Conservation (phyloP, 2,797 vertebrate genomes). For the Echeneis naucrates region DNA sequence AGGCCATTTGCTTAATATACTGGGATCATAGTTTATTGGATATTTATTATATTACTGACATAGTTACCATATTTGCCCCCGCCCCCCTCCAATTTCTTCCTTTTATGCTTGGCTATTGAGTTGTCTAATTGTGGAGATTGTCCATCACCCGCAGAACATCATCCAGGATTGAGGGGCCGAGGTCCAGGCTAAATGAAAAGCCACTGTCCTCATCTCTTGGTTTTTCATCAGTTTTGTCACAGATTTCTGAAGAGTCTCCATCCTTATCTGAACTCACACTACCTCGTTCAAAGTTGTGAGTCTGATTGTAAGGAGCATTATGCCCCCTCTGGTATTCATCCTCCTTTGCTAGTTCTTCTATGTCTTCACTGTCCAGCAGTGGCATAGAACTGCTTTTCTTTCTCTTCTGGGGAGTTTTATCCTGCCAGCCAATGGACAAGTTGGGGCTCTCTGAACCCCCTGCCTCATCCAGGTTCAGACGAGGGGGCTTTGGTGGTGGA, state of each 20-base stretch:
- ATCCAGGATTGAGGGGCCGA: slow-evolving; percentile 94
- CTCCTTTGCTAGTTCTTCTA: slow-evolving; percentile 55
- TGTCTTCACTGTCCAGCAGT: slow-evolving; percentile 74
- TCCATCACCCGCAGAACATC: slow-evolving; percentile 94
- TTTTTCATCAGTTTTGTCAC: slow-evolving; percentile 63
- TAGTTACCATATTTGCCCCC: too few species aligned
- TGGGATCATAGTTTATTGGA: not conserved
- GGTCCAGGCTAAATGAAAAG: slow-evolving; percentile 92
- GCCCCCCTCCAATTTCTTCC: too few species aligned
- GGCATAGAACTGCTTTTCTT: slow-evolving; percentile 84
- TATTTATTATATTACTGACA: too few species aligned
- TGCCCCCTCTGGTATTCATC: slow-evolving; percentile 31
- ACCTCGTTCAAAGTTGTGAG: slow-evolving; percentile 54
- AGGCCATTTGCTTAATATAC: not conserved
- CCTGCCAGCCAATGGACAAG: slow-evolving; percentile 41
- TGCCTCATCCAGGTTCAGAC: slow-evolving; percentile 87
- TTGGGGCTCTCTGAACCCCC: slow-evolving; percentile 78
- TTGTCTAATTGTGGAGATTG: slow-evolving; percentile 78
- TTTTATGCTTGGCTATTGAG: not conserved
- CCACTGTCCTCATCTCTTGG: slow-evolving; percentile 76
- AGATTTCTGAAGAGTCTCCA: slow-evolving; percentile 65
- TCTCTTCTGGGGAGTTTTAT: slow-evolving; percentile 65
- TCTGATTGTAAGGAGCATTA: slow-evolving; percentile 30
- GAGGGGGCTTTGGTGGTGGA: slow-evolving; percentile 93
- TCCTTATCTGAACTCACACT: slow-evolving; percentile 74